Evolutionary conservation across 1,140 invertebrate species (phyloP), one percentile per base, ranked within the genome.

Genomic region (Drosophila kikkawai): DNA sequence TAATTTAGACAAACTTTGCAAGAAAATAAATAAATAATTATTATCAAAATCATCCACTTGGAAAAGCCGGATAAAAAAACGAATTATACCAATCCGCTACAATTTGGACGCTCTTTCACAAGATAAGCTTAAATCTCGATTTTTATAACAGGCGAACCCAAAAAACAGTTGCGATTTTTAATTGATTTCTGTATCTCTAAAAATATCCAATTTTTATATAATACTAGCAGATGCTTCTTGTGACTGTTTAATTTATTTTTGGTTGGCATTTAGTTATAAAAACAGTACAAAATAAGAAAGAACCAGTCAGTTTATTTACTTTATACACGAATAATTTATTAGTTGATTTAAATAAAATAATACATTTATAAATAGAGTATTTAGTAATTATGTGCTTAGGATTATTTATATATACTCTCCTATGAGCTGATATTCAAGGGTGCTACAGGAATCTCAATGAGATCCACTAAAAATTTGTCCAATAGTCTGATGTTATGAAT

Each of bases 281-380:
- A 6, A 15, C 12, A 4, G 15, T 15, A 39, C 7, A 5, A 0
- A 39, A 39, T 6, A 15, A 15, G 12, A 15, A 39, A 32, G 0
- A 45, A 37, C 8, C 8, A 13, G 2, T n/a, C 17, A 37, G 12
- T n/a, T 19, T 2, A n/a, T 22, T 60, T 39, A 50, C 56, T 44
- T 71, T 76, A 74, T 45, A 57, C 19, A 58, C n/a, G 45, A 75
- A 58, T 75, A 77, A 78, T 77, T 70, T 77, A 57, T 51, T 63
- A 77, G n/a, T 45, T 19, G 37, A 59, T 51, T 44, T 53, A 53
- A 55, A 59, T 58, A 50, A 42, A 11, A 51, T 6, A 53, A 53
- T 57, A 51, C 47, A 34, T 3, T 42, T 26, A 51, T 73, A 42
- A 45, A 44, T 59, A 56, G 26, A 47, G 34, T 70, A 70, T 70